A percentile compares a stretch with the other conserved stretches of the same genome.
Conservation (phyloP, 2,888 invertebrate species). For the Lithophane leautieri region DNA sequence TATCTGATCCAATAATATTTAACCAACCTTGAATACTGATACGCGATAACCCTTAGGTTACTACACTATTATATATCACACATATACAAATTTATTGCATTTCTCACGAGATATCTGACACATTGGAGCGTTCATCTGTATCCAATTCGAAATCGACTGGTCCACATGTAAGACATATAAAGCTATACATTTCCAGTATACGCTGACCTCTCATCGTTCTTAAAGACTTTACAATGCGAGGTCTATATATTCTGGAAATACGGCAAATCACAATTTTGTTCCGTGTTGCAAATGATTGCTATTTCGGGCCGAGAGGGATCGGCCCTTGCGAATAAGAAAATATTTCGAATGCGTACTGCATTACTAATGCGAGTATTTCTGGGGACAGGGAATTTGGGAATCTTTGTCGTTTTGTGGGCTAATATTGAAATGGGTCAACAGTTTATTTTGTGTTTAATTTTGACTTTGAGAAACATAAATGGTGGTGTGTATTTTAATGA, state of each 20-base stretch:
- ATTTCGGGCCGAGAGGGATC: slow-evolving; percentile 27
- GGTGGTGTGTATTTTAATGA: not conserved
- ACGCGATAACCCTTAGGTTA: not conserved
- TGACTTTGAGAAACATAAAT: not conserved
- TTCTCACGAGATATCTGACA: slow-evolving; percentile 9
- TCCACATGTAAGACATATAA: slow-evolving; percentile 22
- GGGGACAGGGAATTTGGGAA: not conserved
- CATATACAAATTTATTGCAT: slow-evolving; percentile 26
- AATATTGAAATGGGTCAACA: slow-evolving; percentile 23
- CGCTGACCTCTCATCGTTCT: not conserved
- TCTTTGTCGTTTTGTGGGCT: slow-evolving; percentile 8
- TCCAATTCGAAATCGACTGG: slow-evolving; percentile 37
- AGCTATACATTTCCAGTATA: slow-evolving; percentile 5
- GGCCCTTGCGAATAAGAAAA: slow-evolving; percentile 20
- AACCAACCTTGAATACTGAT: not conserved
- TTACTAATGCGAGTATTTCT: slow-evolving; percentile 26
- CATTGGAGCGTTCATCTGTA: slow-evolving; percentile 23
- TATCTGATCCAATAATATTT: not conserved
- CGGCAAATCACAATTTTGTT: slow-evolving; percentile 24
- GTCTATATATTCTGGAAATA: not conserved
- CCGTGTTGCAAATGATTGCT: slow-evolving; percentile 34
- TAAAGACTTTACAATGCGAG: not conserved
- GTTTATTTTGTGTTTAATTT: not conserved
- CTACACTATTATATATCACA: not conserved
- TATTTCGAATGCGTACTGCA: slow-evolving; percentile 16